Conservation (phyloP, 2,113 vertebrate species). For the Pomatorhinus ruficollis region DNA sequence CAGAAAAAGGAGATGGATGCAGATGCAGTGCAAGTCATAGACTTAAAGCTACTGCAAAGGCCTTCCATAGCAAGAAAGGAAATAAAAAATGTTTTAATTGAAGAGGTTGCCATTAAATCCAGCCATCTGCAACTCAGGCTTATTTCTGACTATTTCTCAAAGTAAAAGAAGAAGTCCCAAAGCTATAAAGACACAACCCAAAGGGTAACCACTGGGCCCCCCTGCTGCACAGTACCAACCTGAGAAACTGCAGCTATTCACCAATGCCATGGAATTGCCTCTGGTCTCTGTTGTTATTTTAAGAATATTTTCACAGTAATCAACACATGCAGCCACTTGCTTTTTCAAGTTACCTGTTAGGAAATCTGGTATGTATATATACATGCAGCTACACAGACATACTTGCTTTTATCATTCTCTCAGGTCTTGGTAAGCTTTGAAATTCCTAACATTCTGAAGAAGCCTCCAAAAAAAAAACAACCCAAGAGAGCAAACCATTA, state of each 20-base stretch:
- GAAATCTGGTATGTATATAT: not conserved
- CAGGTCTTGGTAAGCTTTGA: not conserved
- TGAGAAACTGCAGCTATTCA: not conserved
- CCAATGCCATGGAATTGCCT: not conserved
- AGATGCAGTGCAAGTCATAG: not conserved
- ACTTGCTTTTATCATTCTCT: not conserved
- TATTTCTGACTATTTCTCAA: not conserved
- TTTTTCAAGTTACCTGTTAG: not conserved
- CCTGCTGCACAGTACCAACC: rapidly evolving
- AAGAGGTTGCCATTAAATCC: not conserved
- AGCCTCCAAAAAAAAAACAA: not conserved
- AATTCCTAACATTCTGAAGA: not conserved
- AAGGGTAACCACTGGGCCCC: not conserved
- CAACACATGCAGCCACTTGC: not conserved
- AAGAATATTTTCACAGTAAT: not conserved
- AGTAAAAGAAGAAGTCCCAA: not conserved
- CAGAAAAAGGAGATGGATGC: not conserved
- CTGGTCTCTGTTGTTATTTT: not conserved
- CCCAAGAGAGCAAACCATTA: not conserved
- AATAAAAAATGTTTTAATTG: not conserved
- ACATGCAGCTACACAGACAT: not conserved
- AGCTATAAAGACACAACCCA: not conserved
- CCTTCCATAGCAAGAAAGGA: not conserved
- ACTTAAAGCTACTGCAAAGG: not conserved
- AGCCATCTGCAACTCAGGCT: not conserved